Base-by-base conservation (phyloP, 2,113 vertebrate species). In the Rostratula benghalensis region DNA sequence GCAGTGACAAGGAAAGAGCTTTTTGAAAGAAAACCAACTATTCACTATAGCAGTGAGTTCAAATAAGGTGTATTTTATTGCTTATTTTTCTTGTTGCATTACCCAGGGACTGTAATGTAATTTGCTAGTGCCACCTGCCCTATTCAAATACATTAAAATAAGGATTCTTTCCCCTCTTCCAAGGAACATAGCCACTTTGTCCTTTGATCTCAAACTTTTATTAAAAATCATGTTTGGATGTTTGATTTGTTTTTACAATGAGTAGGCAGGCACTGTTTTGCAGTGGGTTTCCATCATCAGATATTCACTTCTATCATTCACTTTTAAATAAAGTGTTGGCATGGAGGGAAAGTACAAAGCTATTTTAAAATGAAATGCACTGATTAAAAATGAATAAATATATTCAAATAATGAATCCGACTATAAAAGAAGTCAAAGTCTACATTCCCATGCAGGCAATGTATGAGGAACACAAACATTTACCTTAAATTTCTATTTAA, bases 301-400 rank as follows among this genome's bases (percentile, higher is more conserved):
- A 89, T 87, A 96, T 54, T 96, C 77, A 91, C 65, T 87, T 83
- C 87, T 82, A 91, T 87, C 57, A 28, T 70, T 89, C 53, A 79
- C 41, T 94, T 96, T 89, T 89, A 94, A 94, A 93, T 93, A 84
- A 93, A 84, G 37, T 35, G 65, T 69, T 89, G 89, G 57, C 70
- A 87, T 16, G 16, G 54, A 82, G n/a, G 41, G 14, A 91, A 91
- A 83, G 53, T 63, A 82, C n/a, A 87, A 93, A 93, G 51, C 30
- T 92, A 54, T 85, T 95, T 83, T 84, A 82, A 94, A 93, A 89
- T 30, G 57, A 94, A 89, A 43, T 21, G 74, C 7, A n/a, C 65
- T 74, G 81, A 96, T 96, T 94, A 94, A 92, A 96, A 96, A 94
- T 93, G 39, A 95, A 96, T 96, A 94, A 92, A 94, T 87, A 87